Percentiles rank a stretch among this genome's conserved stretches.
Conservation (phyloP, 2,888 invertebrate genomes). For the Strigamia transsilvanica region DNA sequence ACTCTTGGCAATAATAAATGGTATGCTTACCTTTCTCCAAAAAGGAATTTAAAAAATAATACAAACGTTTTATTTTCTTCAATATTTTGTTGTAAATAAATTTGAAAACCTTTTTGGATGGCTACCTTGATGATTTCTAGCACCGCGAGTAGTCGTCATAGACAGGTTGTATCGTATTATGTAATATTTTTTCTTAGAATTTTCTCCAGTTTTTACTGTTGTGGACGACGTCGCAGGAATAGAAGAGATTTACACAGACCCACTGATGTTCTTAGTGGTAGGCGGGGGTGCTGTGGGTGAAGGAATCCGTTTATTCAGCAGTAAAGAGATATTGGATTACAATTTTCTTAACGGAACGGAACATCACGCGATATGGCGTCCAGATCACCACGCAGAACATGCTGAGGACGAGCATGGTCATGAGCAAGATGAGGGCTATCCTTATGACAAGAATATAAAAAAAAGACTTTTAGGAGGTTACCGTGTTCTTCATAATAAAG, state of each 20-base stretch:
- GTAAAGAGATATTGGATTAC: conserved; percentile 15
- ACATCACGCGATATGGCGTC: not conserved
- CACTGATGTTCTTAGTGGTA: not conserved
- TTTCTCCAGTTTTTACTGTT: conserved; percentile 6
- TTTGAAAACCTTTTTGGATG: no score
- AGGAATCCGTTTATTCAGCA: not conserved
- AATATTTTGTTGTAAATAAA: no score
- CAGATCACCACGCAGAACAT: conserved; percentile 4
- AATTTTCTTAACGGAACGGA: conserved; percentile 34
- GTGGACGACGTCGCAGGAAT: not conserved
- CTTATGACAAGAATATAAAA: not conserved
- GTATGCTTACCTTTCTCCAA: no score
- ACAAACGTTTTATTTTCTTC: no score
- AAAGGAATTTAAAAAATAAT: no score
- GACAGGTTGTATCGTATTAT: not conserved
- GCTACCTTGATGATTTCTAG: no score
- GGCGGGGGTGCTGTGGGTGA: conserved; percentile 6
- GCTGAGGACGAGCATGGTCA: not conserved
- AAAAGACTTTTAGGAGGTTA: no score
- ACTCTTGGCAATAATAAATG: no score
- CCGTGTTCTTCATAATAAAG: no score
- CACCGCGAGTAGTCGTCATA: no score
- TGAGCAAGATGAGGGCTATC: not conserved
- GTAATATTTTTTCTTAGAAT: not conserved
- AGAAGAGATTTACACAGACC: not conserved